phyloP scores from a whole-genome alignment of 2,888 invertebrate genomes.

The Alloplasta piceator region DNA sequence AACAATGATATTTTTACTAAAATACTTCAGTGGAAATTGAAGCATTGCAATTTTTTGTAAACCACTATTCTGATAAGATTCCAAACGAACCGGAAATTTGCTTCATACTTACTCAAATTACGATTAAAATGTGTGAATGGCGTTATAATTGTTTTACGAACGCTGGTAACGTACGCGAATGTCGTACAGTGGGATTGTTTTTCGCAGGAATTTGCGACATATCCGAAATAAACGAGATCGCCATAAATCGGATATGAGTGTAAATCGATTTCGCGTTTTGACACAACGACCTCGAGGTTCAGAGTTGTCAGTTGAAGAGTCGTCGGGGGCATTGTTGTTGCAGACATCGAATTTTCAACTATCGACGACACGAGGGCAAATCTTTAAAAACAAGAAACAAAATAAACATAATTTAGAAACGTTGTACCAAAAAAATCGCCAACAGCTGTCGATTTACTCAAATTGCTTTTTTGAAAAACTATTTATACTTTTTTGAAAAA shows the following conservation, averaged over 20 bases:
- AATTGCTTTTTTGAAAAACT: too few species aligned
- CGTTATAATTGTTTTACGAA: slow-evolving; percentile 67
- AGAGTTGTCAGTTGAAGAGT: slow-evolving; percentile 70
- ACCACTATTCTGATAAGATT: too few species aligned
- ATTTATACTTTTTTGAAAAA: too few species aligned
- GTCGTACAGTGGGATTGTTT: slow-evolving; percentile 62
- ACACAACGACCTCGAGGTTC: slow-evolving; percentile 73
- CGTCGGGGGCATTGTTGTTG: slow-evolving; percentile 40
- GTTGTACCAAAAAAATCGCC: too few species aligned
- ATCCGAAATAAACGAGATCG: slow-evolving; percentile 77
- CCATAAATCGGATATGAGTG: slow-evolving; percentile 74
- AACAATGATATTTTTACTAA: too few species aligned
- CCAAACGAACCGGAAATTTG: too few species aligned
- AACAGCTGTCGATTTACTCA: too few species aligned
- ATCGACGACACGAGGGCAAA: slow-evolving; percentile 69
- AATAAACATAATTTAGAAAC: too few species aligned
- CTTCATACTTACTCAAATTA: slow-evolving; percentile 68
- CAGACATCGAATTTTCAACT: slow-evolving; percentile 69
- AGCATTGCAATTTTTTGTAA: too few species aligned
- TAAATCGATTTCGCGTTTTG: slow-evolving; percentile 66
- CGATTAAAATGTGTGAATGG: slow-evolving; percentile 71
- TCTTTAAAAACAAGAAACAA: slow-evolving; percentile 55
- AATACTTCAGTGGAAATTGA: too few species aligned
- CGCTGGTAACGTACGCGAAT: slow-evolving; percentile 75
- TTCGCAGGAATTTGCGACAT: slow-evolving; percentile 58